Evolutionary conservation across 2,113 vertebrate genomes (phyloP), one percentile per base, ranked within the genome.

Genomic region (Passer montanus): DNA sequence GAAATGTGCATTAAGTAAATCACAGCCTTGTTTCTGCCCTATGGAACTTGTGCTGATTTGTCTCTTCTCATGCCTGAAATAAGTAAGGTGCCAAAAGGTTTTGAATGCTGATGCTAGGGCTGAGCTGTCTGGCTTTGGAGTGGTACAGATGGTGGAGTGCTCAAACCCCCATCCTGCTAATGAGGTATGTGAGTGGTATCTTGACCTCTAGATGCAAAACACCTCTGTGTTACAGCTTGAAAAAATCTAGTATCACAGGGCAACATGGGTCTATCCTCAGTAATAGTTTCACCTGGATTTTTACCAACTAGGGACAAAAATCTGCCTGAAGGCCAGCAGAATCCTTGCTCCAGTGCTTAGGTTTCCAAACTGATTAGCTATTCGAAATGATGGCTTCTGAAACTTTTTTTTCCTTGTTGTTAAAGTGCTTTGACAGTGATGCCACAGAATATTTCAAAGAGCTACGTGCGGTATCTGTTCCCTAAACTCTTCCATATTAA

Each of bases 371-470:
- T 10, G 7, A 31, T 22, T 44, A 63, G 5, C 13, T 56, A 33
- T 49, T 22, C 35, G 27, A 66, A 53, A 4, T 0, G 0, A 49
- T 7, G 33, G 11, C 8, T 82, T 77, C 46, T 64, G 27, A 70
- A 95, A 47, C 4, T 16, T 49, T 22, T 11, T 37, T 7, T 24
- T n/a, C 33, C 4, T 43, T 10, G 11, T 15, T 43, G 4, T 44
- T 60, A 19, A 88, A 67, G 3, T 26, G 2, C 2, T 33, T 83
- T 60, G 44, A 7, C 14, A 5, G 8, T 2, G 26, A 13, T 69
- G 9, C 21, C 9, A 43, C 17, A 43, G 13, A 49, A 31, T 33
- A 50, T 19, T 4, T 68, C 47, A 74, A 63, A 27, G 27, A 67
- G n/a, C 6, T 76, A 19, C 5, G 6, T 76, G 21, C 6, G 6